Evolutionary conservation across 2,797 vertebrate genomes (phyloP), one percentile per base, ranked within the genome.

Genomic region (Molossus molossus): DNA sequence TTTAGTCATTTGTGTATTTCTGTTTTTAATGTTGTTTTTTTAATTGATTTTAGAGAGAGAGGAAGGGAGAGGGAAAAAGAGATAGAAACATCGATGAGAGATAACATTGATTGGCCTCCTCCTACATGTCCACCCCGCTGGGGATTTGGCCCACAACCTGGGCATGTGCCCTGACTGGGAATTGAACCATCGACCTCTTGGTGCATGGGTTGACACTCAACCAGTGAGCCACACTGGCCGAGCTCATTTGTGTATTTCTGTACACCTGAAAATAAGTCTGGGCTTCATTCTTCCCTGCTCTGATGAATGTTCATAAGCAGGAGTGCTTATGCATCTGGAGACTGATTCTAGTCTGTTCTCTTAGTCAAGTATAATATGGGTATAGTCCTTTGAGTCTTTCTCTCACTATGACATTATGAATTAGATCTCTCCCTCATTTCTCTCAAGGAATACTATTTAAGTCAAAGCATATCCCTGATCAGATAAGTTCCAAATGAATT

Each of bases 341-440:
- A 94, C 37, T 79, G n/a, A 92, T 55, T 88, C 60, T 45, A 6
- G 80, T 92, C 33, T 91, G 10, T 75, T 81, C 62, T 70, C 73
- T 83, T 53, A 87, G 48, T 90, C 48, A 93, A 81, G 40, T 73
- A 48, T 40, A 23, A 11, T 53, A 9, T 55, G 77, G 33, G 1
- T 48, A 25, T 45, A 84, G 58, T 77, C 33, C 27, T 95, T 89
- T 64, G 48, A 73, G 29, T 60, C 27, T 79, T 65, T 85, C 13
- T 82, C 29, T 93, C 55, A 82, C 18, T 70, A 15, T 70, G 27
- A 76, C 57, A 50, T 45, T 91, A 20, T 77, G 73, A 89, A 57
- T 90, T 40, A 69, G 18, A 10, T 87, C 48, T 91, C 29, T 79
- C 14, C 15, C 60, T 75, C 53, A 80, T 83, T 91, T 96, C 37